phyloP scores from a whole-genome alignment of 37 sponge, comb jelly and placozoan genomes.

The Axinella damicornis region DNA sequence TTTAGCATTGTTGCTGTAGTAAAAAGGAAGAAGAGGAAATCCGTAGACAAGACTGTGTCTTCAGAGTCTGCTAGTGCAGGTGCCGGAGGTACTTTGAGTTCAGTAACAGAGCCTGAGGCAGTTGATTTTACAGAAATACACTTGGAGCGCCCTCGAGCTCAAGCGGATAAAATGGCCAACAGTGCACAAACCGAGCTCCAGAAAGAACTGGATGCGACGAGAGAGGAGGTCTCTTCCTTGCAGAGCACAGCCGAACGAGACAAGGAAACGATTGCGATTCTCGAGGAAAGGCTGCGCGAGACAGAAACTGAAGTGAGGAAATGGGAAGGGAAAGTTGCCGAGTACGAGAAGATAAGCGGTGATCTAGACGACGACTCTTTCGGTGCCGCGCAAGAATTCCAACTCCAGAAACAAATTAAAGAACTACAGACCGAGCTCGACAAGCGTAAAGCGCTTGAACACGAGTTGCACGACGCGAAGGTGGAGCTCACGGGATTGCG shows the following conservation, averaged over 20 bases:
- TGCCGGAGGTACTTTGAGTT: too few relatives aligned
- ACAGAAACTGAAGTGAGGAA: background rate
- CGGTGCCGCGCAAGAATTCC: constrained; percentile 31
- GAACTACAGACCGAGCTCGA: constrained; percentile 22
- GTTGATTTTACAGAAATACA: too few relatives aligned
- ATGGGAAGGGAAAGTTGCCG: background rate
- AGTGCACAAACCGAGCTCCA: background rate
- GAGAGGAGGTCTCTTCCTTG: background rate
- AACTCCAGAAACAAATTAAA: constrained; percentile 24
- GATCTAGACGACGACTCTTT: constrained; percentile 42
- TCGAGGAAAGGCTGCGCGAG: constrained; percentile 11
- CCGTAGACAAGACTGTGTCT: too few relatives aligned
- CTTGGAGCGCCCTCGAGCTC: too few relatives aligned
- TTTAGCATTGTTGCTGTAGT: constrained; percentile 19
- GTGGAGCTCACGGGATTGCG: constrained; percentile 18
- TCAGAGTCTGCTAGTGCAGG: too few relatives aligned
- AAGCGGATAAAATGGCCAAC: background rate
- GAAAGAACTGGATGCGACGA: constrained; percentile 6
- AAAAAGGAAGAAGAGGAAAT: constrained; percentile 22
- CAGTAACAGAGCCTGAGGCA: too few relatives aligned
- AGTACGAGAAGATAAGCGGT: constrained; percentile 16
- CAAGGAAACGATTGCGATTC: background rate
- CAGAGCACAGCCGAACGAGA: constrained; percentile 15
- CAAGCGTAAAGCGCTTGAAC: background rate
- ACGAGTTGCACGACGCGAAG: constrained; percentile 36